Evolutionary conservation across 2,113 vertebrate genomes (phyloP), one percentile per base, ranked within the genome.

Genomic region (Hippolais icterina): DNA sequence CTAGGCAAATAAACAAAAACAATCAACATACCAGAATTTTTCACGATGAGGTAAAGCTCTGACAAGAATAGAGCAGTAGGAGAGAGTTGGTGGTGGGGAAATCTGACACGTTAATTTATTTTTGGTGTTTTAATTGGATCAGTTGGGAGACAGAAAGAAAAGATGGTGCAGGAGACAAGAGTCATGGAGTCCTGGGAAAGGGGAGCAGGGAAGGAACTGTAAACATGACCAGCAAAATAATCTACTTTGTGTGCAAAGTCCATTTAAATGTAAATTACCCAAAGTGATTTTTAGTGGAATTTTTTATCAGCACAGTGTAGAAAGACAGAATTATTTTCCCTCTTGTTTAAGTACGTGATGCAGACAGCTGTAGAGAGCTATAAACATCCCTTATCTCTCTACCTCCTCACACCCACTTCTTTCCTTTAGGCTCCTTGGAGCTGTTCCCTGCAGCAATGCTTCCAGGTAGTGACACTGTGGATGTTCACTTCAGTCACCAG

Each of bases 181-280:
- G 72, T 90, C 60, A 12, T 57, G 46, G 53, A 70, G 68, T 89
- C 82, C 72, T 92, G 83, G 90, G 72, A 90, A 87, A 83, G 49
- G 33, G 44, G 44, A 83, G 64, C 49, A 92, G 63, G 59, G 59
- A 88, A 91, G 85, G 89, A 83, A 86, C 91, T 90, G 92, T 97
- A 93, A 97, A 93, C 77, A 94, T 69, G 94, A 96, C 66, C 74
- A 92, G 83, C 86, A 95, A 93, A 95, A 94, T 95, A 97, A 96
- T 96, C 77, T 83, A 69, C 75, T 91, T 91, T 5, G 18, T 56
- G 69, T 90, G 89, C 81, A 93, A 95, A 95, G 92, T 96, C 94
- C 92, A 97, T 97, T 97, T 97, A 97, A 96, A 97, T 97, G 96
- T 96, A 97, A 97, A 98, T 97, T 92, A 97, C 89, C 71, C 42